Conservation (phyloP, 2,113 vertebrate species). For the Aplodontia rufa region DNA sequence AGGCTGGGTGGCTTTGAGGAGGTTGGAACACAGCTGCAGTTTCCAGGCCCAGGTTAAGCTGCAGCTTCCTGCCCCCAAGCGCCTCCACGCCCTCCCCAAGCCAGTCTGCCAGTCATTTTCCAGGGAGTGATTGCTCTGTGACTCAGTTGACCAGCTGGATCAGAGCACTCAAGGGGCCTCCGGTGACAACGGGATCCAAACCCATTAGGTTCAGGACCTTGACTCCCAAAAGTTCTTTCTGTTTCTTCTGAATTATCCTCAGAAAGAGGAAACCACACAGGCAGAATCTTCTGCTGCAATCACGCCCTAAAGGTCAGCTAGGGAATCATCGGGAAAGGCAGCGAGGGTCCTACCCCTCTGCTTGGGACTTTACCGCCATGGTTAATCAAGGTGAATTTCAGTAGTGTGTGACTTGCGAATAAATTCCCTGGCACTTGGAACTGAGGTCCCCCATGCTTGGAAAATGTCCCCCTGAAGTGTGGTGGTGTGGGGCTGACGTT, state of each 20-base stretch:
- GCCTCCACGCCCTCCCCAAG: too few species aligned
- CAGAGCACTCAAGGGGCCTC: too few species aligned
- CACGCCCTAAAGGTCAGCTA: neutral
- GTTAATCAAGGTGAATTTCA: neutral
- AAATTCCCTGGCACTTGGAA: neutral
- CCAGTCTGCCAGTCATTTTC: too few species aligned
- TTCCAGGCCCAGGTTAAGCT: neutral
- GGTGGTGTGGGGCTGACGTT: too few species aligned
- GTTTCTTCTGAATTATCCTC: neutral
- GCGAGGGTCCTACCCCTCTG: neutral
- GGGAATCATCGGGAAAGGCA: neutral
- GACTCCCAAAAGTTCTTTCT: neutral
- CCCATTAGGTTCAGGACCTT: neutral
- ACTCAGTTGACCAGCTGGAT: neutral
- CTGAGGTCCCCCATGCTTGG: too few species aligned
- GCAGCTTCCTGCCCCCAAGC: too few species aligned
- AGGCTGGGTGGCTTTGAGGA: neutral
- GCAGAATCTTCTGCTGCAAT: neutral
- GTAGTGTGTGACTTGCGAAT: neutral
- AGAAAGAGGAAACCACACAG: neutral
- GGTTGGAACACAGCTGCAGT: neutral
- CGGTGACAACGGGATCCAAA: neutral
- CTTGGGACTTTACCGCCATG: neutral
- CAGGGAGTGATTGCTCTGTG: neutral
- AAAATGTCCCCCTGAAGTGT: neutral